Base-by-base conservation (phyloP, 2,113 vertebrate genomes). In the Paradisaea rubra region DNA sequence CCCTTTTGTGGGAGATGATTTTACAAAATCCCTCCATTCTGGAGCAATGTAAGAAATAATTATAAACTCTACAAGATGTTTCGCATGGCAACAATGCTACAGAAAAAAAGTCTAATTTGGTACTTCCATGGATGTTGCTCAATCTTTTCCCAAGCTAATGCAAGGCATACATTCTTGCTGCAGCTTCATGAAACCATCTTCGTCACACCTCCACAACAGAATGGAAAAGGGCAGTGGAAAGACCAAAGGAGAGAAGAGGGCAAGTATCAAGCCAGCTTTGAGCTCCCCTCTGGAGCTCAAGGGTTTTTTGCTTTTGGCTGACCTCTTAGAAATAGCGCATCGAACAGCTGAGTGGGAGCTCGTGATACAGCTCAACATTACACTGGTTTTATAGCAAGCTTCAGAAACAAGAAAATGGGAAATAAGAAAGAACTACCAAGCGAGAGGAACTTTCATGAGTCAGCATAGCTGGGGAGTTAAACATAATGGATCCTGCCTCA, bases 271-370 rank as follows among this genome's bases (percentile, higher is more conserved):
- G 8, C 31, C 37, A 27, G 10, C 11, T 82, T 63, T 21, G n/a
- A 63, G 12, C 39, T 74, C 10, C 5, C 6, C 6, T 3, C 42
- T 57, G 31, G 42, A 82, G 8, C 28, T 68, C 39, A 50, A 28
- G 19, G 15, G 5, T n/a, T 74, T 52, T 70, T 37, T 41, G 23
- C 64, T 70, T 61, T 93, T 54, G 20, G 37, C 15, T 39, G 30
- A 56, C 21, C 3, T 45, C 37, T 61, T 33, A 57, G 35, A 87
- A 63, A 37, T 0, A 69, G 18, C 0, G 0, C 14, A 78, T 66
- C 7, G 30, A 79, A 73, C 11, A 41, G 21, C 3, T 2, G 18
- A 11, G 20, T 18, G 45, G 39, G 59, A 59, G 27, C 25, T 61
- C 0, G 0, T 71, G 28, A n/a, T 70, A 44, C 4, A 85, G 17